phyloP scores from a whole-genome alignment of 2,797 vertebrate genomes.

The Acrossocheilus wenchowensis region DNA sequence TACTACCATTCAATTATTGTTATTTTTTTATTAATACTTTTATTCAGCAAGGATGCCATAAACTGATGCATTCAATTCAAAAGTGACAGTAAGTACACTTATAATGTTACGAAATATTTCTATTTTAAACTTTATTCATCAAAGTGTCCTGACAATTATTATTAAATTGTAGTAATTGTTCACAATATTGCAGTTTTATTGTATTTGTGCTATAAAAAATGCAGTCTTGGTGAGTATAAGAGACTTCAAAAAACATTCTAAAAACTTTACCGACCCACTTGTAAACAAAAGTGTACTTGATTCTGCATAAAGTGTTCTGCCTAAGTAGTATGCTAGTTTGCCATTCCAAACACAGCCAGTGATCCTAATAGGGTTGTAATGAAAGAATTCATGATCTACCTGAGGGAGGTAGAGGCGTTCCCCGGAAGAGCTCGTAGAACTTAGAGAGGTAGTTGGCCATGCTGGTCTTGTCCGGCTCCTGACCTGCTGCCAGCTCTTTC shows the following conservation, averaged over 20 bases:
- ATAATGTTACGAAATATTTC: neutral
- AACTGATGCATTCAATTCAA: neutral
- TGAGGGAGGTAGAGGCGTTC: slow-evolving; percentile 83
- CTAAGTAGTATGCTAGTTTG: neutral
- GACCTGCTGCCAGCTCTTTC: slow-evolving; percentile 79
- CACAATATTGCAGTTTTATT: neutral
- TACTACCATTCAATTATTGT: neutral
- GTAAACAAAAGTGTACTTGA: neutral
- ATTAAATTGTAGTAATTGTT: neutral
- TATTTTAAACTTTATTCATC: neutral
- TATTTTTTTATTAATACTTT: neutral
- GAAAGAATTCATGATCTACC: slow-evolving; percentile 74
- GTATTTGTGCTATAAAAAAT: neutral
- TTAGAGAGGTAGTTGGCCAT: slow-evolving; percentile 94
- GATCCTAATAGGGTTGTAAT: neutral
- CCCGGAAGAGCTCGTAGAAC: slow-evolving; percentile 94
- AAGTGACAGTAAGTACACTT: neutral
- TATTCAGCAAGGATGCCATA: neutral
- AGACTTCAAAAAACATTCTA: neutral
- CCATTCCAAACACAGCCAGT: neutral
- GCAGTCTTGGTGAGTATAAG: neutral
- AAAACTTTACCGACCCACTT: neutral
- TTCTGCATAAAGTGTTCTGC: neutral
- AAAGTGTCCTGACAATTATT: neutral
- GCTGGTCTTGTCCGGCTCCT: slow-evolving; percentile 87